Evolutionary conservation across 1,140 invertebrate species (phyloP), one percentile per base, ranked within the genome.

Genomic region (Euschistus heros): DNA sequence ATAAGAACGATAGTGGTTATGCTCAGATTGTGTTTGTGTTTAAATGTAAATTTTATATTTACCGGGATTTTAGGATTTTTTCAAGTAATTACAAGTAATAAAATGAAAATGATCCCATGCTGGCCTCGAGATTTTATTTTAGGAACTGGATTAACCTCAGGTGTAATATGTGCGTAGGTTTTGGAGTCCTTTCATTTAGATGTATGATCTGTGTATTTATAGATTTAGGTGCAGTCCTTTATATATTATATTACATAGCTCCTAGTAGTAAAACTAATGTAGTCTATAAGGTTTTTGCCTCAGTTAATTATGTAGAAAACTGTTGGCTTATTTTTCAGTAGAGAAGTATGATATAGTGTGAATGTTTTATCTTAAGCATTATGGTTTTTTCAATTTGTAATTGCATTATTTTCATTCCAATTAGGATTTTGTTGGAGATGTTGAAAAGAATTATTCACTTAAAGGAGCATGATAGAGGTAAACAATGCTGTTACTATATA

Each of bases 111-210:
- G 42, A 62, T 50, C 47, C 17, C 13, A 24, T 37, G 24, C 14
- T 27, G 47, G 27, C 50, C 50, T n/a, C 46, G 24, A 30, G 5
- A 52, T 27, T 50, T 30, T 64, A 64, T 64, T 64, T 64, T 64
- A 64, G 50, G 50, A 64, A 50, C 52, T 64, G 63, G 63, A 64
- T 27, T 50, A 64, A 64, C 47, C 52, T 64, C 63, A 64, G 63
- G 50, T 64, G 63, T 55, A 42, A 30, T 54, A 64, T 30, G 47
- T 64, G 63, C 63, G 63, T 64, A 64, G 63, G 63, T 54, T 62
- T 62, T 46, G 60, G n/a, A 42, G 30, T 46, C 60, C 33, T 62
- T 46, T 62, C n/a, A 17, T 37, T 30, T 62, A 18, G 30, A 33
- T 18, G 60, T 26, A 20, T 42, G 60, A n/a, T 20, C 33, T 33